Percentiles rank a stretch among this genome's conserved stretches.
These are phyloP conservation scores for Lasiurus borealis DNA, from an alignment of 2,113 vertebrate species.

Conservation along the genomic window DNA sequence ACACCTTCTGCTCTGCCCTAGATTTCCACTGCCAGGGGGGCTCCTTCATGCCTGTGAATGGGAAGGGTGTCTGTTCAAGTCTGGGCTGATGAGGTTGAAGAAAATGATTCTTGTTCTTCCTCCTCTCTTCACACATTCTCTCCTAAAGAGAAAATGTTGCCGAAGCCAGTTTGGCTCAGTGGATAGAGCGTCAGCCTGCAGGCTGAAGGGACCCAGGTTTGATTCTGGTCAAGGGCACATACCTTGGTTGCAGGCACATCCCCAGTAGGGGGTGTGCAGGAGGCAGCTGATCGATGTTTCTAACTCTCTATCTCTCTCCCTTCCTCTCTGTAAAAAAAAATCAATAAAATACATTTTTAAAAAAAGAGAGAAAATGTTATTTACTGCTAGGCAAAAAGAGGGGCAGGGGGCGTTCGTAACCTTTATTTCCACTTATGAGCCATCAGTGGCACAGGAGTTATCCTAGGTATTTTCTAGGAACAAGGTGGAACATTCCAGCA, in stretches of 20 bases:
- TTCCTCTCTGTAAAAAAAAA: too few species aligned
- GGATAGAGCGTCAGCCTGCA: too few species aligned
- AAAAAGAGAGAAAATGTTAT: not conserved
- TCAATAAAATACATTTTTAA: too few species aligned
- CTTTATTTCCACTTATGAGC: not conserved
- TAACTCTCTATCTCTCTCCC: too few species aligned
- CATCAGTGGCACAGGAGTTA: not conserved
- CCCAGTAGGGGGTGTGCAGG: too few species aligned
- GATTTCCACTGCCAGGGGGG: not conserved
- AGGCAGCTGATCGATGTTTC: too few species aligned
- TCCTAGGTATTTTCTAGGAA: conserved; percentile 14
- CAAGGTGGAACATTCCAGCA: not conserved
- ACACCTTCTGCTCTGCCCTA: not conserved
- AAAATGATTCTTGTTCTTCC: conserved; percentile 33
- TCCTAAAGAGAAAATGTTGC: conserved; percentile 24
- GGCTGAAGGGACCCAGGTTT: too few species aligned
- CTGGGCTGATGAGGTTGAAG: not conserved
- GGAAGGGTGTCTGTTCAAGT: not conserved
- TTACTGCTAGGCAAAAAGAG: not conserved
- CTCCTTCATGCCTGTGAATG: not conserved
- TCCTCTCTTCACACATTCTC: not conserved
- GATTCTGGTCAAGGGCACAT: too few species aligned
- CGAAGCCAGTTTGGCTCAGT: too few species aligned
- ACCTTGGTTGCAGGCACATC: too few species aligned
- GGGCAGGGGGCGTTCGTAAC: not conserved